Percentiles rank a stretch among this genome's conserved stretches.
phyloP scores from a whole-genome alignment of 1,140 invertebrate genomes.

The Brachionus calyciflorus region DNA sequence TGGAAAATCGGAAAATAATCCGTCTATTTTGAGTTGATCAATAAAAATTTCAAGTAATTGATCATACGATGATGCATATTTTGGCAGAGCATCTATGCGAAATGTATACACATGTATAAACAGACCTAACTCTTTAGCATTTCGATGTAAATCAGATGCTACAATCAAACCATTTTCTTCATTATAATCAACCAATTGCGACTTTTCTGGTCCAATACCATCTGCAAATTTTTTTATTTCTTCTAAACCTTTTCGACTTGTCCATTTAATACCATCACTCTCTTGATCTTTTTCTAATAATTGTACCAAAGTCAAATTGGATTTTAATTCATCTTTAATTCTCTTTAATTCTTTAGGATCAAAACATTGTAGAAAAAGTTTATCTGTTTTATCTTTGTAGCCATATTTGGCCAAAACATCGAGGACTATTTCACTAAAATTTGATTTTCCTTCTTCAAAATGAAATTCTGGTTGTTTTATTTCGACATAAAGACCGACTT shows the following conservation, averaged over 20 bases:
- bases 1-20: conserved; percentile 32
- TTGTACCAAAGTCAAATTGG: neutral
- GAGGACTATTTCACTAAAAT: conserved; percentile 45
- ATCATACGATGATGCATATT: neutral
- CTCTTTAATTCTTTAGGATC: conserved; percentile 8
- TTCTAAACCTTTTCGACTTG: conserved; percentile 21
- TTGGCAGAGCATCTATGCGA: neutral
- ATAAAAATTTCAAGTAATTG: conserved; percentile 19
- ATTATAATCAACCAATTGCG: neutral
- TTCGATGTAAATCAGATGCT: conserved; percentile 5
- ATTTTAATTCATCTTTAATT: conserved; percentile 19
- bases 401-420: conserved; percentile 14
- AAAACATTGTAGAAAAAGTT: conserved; percentile 39
- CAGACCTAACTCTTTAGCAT: conserved; percentile 25
- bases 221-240: conserved; percentile 31
- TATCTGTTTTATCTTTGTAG: neutral
- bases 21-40: conserved; percentile 13
- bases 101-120: conserved; percentile 46
- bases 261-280: conserved; percentile 17
- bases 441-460: conserved; percentile 9
- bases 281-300: neutral
- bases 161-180: neutral
- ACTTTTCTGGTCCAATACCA: conserved; percentile 43
- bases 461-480: conserved; percentile 44
- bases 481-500: conserved; percentile 44